Conservation (phyloP, 2,113 vertebrate genomes). For the Perca fluviatilis region DNA sequence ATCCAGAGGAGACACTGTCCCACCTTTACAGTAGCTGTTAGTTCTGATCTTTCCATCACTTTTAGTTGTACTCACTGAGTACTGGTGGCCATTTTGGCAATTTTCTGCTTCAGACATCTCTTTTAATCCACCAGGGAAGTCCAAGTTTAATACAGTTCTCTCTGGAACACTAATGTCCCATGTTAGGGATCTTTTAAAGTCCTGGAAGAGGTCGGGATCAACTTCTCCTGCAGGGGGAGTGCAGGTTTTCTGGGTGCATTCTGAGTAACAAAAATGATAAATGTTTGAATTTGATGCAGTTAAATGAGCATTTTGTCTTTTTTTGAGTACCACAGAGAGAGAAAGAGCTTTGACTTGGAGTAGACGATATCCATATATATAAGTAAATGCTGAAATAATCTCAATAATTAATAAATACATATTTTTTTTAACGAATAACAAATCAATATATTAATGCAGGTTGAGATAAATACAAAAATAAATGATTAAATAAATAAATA, state of each 20-base stretch:
- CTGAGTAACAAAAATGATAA: slow-evolving; percentile 71
- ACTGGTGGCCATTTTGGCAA: slow-evolving; percentile 81
- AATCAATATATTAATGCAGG: no score
- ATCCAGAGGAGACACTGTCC: slow-evolving; percentile 84
- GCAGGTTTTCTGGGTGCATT: slow-evolving; percentile 84
- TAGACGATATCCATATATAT: no score
- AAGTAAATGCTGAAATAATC: not conserved
- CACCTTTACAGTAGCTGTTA: slow-evolving; percentile 87
- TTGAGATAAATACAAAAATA: no score
- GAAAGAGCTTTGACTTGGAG: no score
- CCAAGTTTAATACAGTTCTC: slow-evolving; percentile 82
- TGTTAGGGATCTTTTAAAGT: slow-evolving; percentile 84
- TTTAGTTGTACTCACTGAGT: slow-evolving; percentile 78
- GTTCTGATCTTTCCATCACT: slow-evolving; percentile 58
- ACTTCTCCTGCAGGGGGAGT: slow-evolving; percentile 82
- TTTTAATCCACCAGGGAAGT: slow-evolving; percentile 81
- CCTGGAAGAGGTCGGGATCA: slow-evolving; percentile 75
- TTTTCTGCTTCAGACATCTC: slow-evolving; percentile 68
- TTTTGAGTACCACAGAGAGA: not conserved
- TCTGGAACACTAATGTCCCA: slow-evolving; percentile 86
- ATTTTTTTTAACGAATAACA: no score
- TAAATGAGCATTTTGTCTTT: not conserved
- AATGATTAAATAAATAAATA: not conserved
- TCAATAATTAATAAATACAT: no score
- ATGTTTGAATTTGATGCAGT: not conserved